Evolutionary conservation across 2,888 invertebrate genomes (phyloP).

Genomic region (Lasioglossum pauxillum): DNA sequence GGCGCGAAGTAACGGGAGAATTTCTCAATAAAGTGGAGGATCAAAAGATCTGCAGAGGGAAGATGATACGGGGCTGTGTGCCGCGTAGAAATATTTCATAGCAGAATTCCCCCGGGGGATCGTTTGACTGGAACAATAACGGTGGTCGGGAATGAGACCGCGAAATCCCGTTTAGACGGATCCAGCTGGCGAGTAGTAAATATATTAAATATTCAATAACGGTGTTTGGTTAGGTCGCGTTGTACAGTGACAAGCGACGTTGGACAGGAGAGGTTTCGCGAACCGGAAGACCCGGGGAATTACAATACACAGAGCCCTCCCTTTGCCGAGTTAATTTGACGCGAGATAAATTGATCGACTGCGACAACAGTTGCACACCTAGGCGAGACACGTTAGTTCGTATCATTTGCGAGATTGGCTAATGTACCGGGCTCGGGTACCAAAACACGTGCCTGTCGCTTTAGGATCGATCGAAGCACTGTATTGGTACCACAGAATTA

Average conservation of each 20-base stretch:
- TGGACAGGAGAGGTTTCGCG: not conserved
- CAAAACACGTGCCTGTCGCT: not conserved
- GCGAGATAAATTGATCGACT: conserved; percentile 43
- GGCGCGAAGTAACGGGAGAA: not conserved
- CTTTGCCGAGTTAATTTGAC: conserved; percentile 35
- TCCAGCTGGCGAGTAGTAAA: not conserved
- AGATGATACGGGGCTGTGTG: not conserved
- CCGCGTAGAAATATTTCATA: not conserved
- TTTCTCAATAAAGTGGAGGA: not conserved
- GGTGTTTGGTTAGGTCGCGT: not conserved
- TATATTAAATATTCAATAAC: not conserved
- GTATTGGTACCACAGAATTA: not conserved
- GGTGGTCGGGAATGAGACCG: not conserved
- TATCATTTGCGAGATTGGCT: conserved; percentile 14
- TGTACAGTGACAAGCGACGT: not conserved
- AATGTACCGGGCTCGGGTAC: not conserved
- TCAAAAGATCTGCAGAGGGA: not conserved
- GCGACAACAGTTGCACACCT: conserved; percentile 33
- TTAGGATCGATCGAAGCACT: not conserved
- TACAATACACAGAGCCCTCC: conserved; percentile 26
- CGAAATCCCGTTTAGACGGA: not conserved
- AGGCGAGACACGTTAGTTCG: conserved; percentile 12
- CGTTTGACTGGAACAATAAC: not conserved
- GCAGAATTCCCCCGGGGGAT: not conserved
- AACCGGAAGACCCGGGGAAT: conserved; percentile 12